A percentile compares a stretch with the other conserved stretches of the same genome.
Conservation (phyloP, 2,113 vertebrate species). For the Erythrocercus mccallii region DNA sequence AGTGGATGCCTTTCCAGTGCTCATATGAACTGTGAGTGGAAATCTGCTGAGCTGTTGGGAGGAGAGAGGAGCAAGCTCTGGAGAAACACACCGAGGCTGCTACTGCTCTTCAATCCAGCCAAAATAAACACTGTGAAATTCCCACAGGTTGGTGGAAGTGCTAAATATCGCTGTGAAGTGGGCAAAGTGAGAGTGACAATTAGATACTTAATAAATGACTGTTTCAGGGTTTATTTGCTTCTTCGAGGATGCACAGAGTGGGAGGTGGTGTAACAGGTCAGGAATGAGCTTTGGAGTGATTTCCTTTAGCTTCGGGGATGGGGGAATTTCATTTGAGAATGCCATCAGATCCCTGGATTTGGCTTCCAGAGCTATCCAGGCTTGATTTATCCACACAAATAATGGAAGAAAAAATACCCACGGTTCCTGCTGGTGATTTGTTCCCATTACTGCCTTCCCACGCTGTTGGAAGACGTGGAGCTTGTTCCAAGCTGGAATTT, state of each 20-base stretch:
- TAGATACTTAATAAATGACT: neutral
- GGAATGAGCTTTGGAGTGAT: neutral
- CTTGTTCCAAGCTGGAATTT: neutral
- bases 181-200: constrained; percentile 10
- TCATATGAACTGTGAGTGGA: neutral
- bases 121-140: neutral
- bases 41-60: neutral
- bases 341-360: neutral
- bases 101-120: neutral
- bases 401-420: neutral
- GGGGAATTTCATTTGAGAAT: neutral
- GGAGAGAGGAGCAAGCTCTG: neutral
- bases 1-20: neutral
- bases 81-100: neutral
- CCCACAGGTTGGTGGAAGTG: neutral
- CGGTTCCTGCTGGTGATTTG: neutral
- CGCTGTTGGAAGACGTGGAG: neutral
- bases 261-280: neutral
- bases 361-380: neutral
- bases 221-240: neutral
- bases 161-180: neutral
- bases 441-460: neutral
- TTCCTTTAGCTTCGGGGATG: neutral
- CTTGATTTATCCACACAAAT: neutral
- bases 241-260: neutral